These are phyloP conservation scores for Drosophila paulistorum DNA, from an alignment of 1,140 invertebrate species.

Conservation along the genomic window DNA sequence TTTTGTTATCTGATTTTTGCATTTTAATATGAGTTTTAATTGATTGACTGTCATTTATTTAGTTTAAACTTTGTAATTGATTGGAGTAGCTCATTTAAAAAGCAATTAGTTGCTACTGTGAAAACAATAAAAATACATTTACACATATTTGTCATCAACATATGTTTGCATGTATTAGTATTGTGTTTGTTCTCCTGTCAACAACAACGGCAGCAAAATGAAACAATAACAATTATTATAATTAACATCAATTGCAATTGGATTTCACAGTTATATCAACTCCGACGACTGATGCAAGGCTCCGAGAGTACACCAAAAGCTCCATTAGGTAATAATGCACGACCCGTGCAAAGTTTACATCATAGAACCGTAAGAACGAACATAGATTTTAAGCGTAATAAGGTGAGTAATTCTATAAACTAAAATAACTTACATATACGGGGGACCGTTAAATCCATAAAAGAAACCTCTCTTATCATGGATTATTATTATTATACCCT, in stretches of 20 bases:
- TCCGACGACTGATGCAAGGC: slow-evolving; percentile 94
- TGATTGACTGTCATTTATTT: background rate
- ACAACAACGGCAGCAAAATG: background rate
- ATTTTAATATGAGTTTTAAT: background rate
- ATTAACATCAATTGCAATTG: slow-evolving; percentile 1
- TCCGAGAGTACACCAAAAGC: slow-evolving; percentile 92
- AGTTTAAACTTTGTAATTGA: background rate
- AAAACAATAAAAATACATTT: slow-evolving; percentile 1
- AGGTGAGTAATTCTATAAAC: slow-evolving; percentile 82
- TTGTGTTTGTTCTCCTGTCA: background rate
- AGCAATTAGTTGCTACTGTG: slow-evolving; percentile 13
- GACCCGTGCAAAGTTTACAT: slow-evolving; percentile 94
- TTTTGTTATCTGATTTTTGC: background rate
- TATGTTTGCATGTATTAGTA: background rate
- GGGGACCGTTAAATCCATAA: no score
- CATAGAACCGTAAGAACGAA: slow-evolving; percentile 97
- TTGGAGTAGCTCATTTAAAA: slow-evolving; percentile 11
- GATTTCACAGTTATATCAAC: slow-evolving; percentile 89
- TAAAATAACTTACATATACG: no score
- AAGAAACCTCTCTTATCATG: no score
- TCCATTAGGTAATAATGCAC: slow-evolving; percentile 96
- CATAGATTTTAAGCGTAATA: slow-evolving; percentile 93
- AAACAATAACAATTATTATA: slow-evolving; percentile 8
- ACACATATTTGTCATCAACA: slow-evolving; percentile 2
- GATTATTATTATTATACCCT: no score